Percentiles rank a stretch among this genome's conserved stretches.
phyloP scores from a whole-genome alignment of 2,888 invertebrate species.

The Linnaemya vulpina region DNA sequence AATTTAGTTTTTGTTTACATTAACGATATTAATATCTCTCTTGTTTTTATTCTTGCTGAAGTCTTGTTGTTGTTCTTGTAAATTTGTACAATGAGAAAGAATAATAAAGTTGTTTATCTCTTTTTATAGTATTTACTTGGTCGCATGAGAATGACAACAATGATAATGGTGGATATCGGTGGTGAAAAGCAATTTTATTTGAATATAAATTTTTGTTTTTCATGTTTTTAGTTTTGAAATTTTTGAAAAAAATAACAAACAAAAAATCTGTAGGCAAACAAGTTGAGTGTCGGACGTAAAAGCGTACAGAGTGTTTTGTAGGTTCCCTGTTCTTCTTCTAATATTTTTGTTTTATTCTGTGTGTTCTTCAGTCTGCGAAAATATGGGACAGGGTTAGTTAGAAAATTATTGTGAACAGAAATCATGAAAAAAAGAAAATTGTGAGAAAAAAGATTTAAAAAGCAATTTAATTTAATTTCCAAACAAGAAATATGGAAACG shows the following conservation, averaged over 20 bases:
- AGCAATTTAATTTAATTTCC: neutral
- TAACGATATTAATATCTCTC: conserved; percentile 46
- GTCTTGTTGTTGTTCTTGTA: conserved; percentile 31
- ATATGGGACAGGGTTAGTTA: conserved; percentile 84
- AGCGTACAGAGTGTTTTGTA: conserved; percentile 75
- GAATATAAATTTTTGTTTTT: conserved; percentile 50
- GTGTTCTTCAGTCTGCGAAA: conserved; percentile 66
- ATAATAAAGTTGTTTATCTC: neutral
- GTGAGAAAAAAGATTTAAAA: conserved; percentile 8
- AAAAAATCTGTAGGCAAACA: conserved; percentile 61
- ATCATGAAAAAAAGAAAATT: conserved; percentile 6
- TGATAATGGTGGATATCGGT: conserved; percentile 63
- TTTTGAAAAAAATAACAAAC: conserved; percentile 52
- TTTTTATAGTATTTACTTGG: conserved; percentile 41
- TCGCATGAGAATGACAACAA: conserved; percentile 44
- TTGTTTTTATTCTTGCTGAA: conserved; percentile 39
- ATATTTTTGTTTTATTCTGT: conserved; percentile 55
- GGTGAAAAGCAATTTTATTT: conserved; percentile 67
- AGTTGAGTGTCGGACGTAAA: conserved; percentile 81
- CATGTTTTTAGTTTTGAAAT: conserved; percentile 47
- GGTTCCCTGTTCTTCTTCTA: conserved; percentile 57
- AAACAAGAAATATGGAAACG: conserved; percentile 21
- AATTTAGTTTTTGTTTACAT: conserved; percentile 61
- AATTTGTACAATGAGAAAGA: conserved; percentile 33
- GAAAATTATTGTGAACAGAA: conserved; percentile 41